A percentile compares a stretch with the other conserved stretches of the same genome.
These are phyloP conservation scores for Dendroctonus valens DNA, from an alignment of 1,140 invertebrate species.

Conservation along the genomic window DNA sequence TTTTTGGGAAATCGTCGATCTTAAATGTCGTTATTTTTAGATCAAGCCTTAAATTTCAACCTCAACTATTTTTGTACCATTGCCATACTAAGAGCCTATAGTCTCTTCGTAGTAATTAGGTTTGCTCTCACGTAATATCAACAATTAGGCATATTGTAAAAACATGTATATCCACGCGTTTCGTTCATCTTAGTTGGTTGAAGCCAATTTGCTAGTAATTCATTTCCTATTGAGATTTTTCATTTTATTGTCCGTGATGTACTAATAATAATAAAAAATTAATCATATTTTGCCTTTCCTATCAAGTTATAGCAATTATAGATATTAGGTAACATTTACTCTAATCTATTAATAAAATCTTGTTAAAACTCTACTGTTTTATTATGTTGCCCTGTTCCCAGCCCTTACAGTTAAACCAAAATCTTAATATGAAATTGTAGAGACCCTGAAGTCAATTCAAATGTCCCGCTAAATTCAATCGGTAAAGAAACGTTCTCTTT, in stretches of 20 bases:
- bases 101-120: neutral
- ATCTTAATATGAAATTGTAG: no score
- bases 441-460: no score
- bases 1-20: neutral
- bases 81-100: neutral
- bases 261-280: constrained; percentile 14
- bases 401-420: no score
- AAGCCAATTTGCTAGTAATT: constrained; percentile 1
- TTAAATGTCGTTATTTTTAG: neutral
- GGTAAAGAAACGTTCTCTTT: no score
- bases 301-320: constrained; percentile 26
- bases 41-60: constrained; percentile 2
- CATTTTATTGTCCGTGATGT: constrained; percentile 15
- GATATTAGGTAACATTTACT: constrained; percentile 20
- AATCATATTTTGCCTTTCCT: constrained; percentile 26
- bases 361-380: no score
- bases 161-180: neutral
- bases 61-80: constrained; percentile 2
- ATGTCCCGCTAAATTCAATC: no score
- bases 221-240: constrained; percentile 22
- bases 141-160: neutral
- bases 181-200: neutral
- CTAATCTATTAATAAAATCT: constrained; percentile 23
- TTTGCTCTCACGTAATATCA: neutral
- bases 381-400: no score